Percentiles rank a stretch among this genome's conserved stretches.
These are phyloP conservation scores for Columba janthina DNA, from an alignment of 2,113 vertebrate species.

Conservation along the genomic window DNA sequence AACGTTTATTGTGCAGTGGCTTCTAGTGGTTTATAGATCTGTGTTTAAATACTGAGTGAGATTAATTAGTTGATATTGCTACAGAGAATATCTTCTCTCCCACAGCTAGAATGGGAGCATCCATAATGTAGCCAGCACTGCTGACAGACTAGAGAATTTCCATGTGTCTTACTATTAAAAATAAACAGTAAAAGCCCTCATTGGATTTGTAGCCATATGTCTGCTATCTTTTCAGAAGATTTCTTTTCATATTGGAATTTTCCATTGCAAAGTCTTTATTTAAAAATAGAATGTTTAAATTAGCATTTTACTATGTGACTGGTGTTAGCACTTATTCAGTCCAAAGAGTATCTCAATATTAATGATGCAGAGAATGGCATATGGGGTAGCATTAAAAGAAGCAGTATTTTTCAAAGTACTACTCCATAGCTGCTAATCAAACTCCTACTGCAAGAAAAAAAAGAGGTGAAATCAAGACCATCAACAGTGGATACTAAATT, in stretches of 20 bases:
- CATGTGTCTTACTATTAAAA: not conserved
- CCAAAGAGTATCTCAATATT: not conserved
- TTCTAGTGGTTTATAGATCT: not conserved
- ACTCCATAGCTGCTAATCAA: not conserved
- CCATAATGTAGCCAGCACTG: not conserved
- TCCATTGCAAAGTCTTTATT: not conserved
- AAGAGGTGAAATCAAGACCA: not conserved
- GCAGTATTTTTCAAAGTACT: not conserved
- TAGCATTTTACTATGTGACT: not conserved
- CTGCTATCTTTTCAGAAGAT: not conserved
- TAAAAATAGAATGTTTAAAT: not conserved
- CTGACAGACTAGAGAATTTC: not conserved
- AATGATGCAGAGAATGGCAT: not conserved
- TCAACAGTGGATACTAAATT: not conserved
- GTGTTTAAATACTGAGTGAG: not conserved
- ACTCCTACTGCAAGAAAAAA: not conserved
- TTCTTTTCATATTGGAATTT: not conserved
- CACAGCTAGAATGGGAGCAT: not conserved
- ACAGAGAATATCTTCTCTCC: not conserved
- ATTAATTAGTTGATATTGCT: constrained; percentile 3
- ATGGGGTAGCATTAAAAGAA: not conserved
- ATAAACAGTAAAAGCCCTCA: not conserved
- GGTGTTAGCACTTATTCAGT: not conserved
- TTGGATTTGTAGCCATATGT: not conserved
- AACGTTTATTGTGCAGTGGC: not conserved